Evolutionary conservation across 2,113 vertebrate species (phyloP).

Genomic region (Paralichthys olivaceus): DNA sequence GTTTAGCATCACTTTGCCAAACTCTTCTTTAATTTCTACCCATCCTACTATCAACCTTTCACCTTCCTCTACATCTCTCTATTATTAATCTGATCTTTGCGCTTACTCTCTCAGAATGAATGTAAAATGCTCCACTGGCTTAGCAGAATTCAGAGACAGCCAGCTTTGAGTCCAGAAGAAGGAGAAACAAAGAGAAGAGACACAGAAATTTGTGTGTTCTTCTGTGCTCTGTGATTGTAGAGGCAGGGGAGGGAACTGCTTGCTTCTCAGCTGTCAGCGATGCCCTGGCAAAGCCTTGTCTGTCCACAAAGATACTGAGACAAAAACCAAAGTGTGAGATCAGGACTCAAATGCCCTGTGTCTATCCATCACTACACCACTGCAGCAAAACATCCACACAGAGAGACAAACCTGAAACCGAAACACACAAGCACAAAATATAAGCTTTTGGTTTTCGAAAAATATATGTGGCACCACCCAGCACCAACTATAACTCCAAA

Average conservation of each 20-base stretch:
- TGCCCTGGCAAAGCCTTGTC: constrained; percentile 38
- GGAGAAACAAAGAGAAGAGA: constrained; percentile 46
- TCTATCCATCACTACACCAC: constrained; percentile 13
- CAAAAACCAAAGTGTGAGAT: constrained; percentile 44
- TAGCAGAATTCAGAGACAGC: constrained; percentile 50
- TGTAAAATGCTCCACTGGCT: constrained; percentile 47
- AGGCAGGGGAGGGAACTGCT: constrained; percentile 39
- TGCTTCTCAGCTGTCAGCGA: constrained; percentile 58
- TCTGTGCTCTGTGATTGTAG: constrained; percentile 34
- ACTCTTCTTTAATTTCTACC: constrained; percentile 20
- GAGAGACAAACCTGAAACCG: background rate
- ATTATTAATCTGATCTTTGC: constrained; percentile 13
- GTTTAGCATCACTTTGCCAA: too few relatives aligned
- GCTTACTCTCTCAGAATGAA: constrained; percentile 26
- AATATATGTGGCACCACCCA: constrained; percentile 16
- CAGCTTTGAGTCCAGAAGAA: constrained; percentile 31
- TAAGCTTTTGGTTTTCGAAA: constrained; percentile 28
- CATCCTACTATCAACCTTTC: constrained; percentile 12
- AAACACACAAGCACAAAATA: constrained; percentile 17
- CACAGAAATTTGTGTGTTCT: constrained; percentile 32
- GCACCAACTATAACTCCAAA: constrained; percentile 9
- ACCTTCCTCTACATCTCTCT: too few relatives aligned
- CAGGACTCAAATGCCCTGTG: constrained; percentile 30
- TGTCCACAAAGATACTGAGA: constrained; percentile 45
- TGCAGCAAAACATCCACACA: constrained; percentile 9